Conservation (phyloP, 2,797 vertebrate genomes). For the Eidolon dupreanum region DNA sequence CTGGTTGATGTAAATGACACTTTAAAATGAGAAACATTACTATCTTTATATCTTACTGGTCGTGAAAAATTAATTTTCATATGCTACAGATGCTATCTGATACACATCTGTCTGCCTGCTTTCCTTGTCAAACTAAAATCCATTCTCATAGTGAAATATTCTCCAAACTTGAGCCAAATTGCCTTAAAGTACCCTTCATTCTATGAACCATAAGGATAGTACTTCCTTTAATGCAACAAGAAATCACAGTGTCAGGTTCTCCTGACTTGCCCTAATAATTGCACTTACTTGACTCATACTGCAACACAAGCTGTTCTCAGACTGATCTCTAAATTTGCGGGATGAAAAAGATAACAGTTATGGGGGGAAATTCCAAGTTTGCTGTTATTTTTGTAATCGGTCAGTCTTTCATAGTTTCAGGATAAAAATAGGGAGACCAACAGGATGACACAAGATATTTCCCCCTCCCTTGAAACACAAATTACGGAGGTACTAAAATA, state of each 20-base stretch:
- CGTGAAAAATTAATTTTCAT: constrained; percentile 62
- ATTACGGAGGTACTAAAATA: background rate
- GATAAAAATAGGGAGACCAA: constrained; percentile 25
- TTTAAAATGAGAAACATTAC: constrained; percentile 62
- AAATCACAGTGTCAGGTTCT: constrained; percentile 68
- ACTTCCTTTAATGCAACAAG: constrained; percentile 51
- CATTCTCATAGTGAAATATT: constrained; percentile 58
- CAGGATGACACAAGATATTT: background rate
- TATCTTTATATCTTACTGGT: constrained; percentile 69
- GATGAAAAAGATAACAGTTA: constrained; percentile 17
- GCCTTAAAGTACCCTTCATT: constrained; percentile 11
- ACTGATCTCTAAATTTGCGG: constrained; percentile 50
- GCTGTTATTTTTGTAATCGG: constrained; percentile 28
- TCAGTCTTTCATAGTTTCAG: background rate
- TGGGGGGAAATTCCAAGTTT: background rate
- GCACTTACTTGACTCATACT: constrained; percentile 64
- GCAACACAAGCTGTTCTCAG: constrained; percentile 41
- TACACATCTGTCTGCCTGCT: constrained; percentile 67
- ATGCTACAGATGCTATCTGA: constrained; percentile 24
- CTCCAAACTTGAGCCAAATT: constrained; percentile 59
- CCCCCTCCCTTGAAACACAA: background rate
- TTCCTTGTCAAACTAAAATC: constrained; percentile 52
- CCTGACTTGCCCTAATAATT: constrained; percentile 79
- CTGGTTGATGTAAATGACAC: constrained; percentile 54
- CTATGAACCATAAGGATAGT: constrained; percentile 1